Evolutionary conservation across 2,888 invertebrate species (phyloP).

Genomic region (Acleris emargana): DNA sequence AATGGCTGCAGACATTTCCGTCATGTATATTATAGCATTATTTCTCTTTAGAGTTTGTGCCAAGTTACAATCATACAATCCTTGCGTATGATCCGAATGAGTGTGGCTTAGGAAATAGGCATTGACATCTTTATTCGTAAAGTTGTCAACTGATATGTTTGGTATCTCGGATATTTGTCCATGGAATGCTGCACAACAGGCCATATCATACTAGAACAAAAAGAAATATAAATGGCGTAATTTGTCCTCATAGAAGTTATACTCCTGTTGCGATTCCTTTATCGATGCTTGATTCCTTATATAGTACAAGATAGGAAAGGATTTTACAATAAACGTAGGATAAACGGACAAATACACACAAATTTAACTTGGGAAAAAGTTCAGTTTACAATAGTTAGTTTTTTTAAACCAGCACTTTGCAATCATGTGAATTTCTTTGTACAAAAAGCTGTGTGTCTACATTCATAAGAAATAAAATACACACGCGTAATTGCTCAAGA

Average conservation of each 20-base stretch:
- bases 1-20: slow-evolving; percentile 53
- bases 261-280: not conserved
- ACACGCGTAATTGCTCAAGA: too few relatives aligned
- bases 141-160: slow-evolving; percentile 85
- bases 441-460: too few relatives aligned
- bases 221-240: not conserved
- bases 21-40: slow-evolving; percentile 54
- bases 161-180: slow-evolving; percentile 85
- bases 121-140: slow-evolving; percentile 72
- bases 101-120: slow-evolving; percentile 87
- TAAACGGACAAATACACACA: too few relatives aligned
- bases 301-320: too few relatives aligned
- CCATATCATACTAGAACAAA: slow-evolving; percentile 5
- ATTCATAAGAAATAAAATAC: too few relatives aligned
- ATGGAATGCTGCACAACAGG: slow-evolving; percentile 72
- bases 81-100: slow-evolving; percentile 84
- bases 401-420: too few relatives aligned
- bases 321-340: too few relatives aligned
- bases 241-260: slow-evolving; percentile 1
- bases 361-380: too few relatives aligned
- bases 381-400: too few relatives aligned
- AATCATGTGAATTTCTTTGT: too few relatives aligned
- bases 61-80: slow-evolving; percentile 11
- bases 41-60: slow-evolving; percentile 23
- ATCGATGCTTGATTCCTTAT: too few relatives aligned